These are phyloP conservation scores for Corydoras sp. DNA, from an alignment of 2,113 vertebrate species.

Conservation along the genomic window DNA sequence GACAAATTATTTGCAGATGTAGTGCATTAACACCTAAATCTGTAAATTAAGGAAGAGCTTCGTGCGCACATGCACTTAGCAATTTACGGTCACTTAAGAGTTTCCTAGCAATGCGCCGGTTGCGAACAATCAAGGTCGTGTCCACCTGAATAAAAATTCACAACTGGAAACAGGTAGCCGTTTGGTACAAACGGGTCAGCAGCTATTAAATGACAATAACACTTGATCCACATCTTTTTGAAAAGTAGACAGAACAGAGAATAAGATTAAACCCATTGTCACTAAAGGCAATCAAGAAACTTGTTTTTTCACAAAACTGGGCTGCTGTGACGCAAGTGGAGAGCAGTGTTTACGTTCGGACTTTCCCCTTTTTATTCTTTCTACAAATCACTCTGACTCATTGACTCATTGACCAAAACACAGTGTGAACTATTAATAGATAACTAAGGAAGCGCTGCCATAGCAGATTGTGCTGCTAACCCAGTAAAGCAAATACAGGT, in stretches of 20 bases:
- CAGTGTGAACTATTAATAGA: conserved; percentile 50
- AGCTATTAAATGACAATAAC: conserved; percentile 61
- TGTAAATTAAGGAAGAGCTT: conserved; percentile 31
- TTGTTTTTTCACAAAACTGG: conserved; percentile 43
- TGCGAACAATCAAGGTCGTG: conserved; percentile 17
- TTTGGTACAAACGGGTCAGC: conserved; percentile 60
- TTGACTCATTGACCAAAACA: conserved; percentile 26
- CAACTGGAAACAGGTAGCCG: conserved; percentile 20
- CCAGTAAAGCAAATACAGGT: conserved; percentile 44
- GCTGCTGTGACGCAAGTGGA: conserved; percentile 51
- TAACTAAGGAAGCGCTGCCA: conserved; percentile 31
- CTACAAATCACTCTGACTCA: conserved; percentile 26
- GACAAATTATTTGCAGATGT: no score
- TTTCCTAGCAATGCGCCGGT: neutral
- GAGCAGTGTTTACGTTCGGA: conserved; percentile 33
- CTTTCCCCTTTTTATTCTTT: conserved; percentile 6
- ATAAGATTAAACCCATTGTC: conserved; percentile 44
- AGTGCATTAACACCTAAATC: neutral
- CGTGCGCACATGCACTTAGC: neutral
- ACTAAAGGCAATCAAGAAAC: conserved; percentile 38
- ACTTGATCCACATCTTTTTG: conserved; percentile 39
- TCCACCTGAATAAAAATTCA: conserved; percentile 1
- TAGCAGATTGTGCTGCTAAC: conserved; percentile 40
- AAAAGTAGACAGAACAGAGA: conserved; percentile 23
- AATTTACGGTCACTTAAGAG: conserved; percentile 3